Evolutionary conservation across 2,888 invertebrate species (phyloP).

Genomic region (Aleiodes testaceus): DNA sequence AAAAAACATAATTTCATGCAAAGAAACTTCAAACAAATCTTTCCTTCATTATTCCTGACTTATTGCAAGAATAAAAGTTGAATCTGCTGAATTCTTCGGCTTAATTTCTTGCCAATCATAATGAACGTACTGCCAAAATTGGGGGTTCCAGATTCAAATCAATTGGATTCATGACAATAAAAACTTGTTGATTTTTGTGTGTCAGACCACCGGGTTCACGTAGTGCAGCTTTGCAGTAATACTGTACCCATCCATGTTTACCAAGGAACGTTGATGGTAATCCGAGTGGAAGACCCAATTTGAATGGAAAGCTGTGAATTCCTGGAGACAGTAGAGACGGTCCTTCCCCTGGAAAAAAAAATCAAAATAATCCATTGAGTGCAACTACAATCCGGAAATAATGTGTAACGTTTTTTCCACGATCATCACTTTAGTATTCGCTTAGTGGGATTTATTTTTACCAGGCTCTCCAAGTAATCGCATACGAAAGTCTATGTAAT

Average conservation of each 20-base stretch:
- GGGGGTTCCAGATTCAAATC: conserved; percentile 93
- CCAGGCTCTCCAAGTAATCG: conserved; percentile 91
- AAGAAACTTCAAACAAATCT: too few species aligned
- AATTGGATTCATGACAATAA: conserved; percentile 96
- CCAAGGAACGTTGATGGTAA: conserved; percentile 94
- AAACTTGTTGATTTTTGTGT: conserved; percentile 97
- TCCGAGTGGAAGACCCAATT: conserved; percentile 90
- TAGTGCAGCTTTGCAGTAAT: conserved; percentile 92
- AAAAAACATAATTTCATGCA: too few species aligned
- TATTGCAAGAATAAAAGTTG: too few species aligned
- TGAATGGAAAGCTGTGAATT: conserved; percentile 96
- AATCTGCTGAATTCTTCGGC: neutral
- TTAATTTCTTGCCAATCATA: neutral
- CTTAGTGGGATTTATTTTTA: conserved; percentile 60
- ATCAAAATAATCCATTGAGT: conserved; percentile 35
- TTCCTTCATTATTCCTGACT: too few species aligned
- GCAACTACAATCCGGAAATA: conserved; percentile 21
- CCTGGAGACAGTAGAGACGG: conserved; percentile 90
- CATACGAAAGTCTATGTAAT: conserved; percentile 96
- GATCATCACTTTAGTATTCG: conserved; percentile 27
- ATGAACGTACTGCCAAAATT: conserved; percentile 84
- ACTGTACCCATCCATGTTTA: conserved; percentile 96
- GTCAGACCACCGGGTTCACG: conserved; percentile 91
- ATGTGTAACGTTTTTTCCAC: neutral
- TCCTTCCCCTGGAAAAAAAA: conserved; percentile 80